Evolutionary conservation across 2,113 vertebrate species (phyloP).

Genomic region (Sander vitreus): DNA sequence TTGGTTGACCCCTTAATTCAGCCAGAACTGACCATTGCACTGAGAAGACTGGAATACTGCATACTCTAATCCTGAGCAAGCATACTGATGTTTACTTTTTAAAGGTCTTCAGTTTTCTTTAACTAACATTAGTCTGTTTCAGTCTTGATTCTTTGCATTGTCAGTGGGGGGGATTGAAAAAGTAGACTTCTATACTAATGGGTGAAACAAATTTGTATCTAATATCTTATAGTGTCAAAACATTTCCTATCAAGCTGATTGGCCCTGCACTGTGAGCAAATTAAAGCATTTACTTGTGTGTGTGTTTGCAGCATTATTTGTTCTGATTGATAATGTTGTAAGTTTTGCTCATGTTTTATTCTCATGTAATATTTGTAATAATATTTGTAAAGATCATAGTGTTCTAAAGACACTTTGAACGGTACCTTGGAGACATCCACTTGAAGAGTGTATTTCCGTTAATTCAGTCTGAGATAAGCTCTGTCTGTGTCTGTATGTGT

Average conservation of each 20-base stretch:
- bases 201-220: neutral
- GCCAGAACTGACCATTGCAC: too few species aligned
- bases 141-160: neutral
- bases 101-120: neutral
- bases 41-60: too few species aligned
- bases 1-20: too few species aligned
- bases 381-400: conserved; percentile 41
- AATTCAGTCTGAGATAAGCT: conserved; percentile 38
- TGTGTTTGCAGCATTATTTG: neutral
- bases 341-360: neutral
- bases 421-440: conserved; percentile 23
- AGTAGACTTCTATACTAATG: neutral
- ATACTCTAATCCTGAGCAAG: too few species aligned
- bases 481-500: neutral
- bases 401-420: conserved; percentile 54
- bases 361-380: neutral
- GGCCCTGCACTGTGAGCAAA: neutral
- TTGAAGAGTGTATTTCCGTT: conserved; percentile 37
- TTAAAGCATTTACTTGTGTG: neutral
- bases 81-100: neutral
- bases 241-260: neutral
- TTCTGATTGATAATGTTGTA: neutral
- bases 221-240: neutral
- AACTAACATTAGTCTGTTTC: neutral
- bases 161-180: neutral